Evolutionary conservation across 2,113 vertebrate genomes (phyloP).

Genomic region (Lagopus muta): DNA sequence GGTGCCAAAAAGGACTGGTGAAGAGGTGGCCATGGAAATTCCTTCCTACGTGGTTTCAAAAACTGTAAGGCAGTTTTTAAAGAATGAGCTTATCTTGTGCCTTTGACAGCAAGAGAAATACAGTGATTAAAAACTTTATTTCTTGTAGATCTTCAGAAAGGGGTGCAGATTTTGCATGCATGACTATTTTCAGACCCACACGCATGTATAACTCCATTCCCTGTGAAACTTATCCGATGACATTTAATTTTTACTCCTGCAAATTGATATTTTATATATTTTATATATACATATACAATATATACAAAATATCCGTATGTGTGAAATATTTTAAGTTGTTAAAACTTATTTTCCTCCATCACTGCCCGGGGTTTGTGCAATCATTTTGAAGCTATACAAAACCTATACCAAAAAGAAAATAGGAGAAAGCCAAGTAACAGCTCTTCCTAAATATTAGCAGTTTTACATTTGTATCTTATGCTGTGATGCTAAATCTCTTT

Average conservation of each 20-base stretch:
- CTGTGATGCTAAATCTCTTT: neutral
- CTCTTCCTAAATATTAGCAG: neutral
- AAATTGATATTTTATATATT: neutral
- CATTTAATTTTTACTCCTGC: conserved; percentile 15
- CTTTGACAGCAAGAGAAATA: neutral
- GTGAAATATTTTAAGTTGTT: neutral
- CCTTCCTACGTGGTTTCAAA: neutral
- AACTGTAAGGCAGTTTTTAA: neutral
- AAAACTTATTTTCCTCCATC: neutral
- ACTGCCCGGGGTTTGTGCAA: neutral
- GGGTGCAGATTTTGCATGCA: neutral
- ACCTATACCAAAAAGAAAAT: neutral
- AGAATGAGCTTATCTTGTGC: neutral
- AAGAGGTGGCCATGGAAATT: neutral
- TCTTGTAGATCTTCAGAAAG: neutral
- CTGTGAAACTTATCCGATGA: neutral
- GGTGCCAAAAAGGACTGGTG: neutral
- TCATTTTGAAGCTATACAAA: neutral
- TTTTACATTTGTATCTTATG: neutral
- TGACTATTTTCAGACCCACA: neutral
- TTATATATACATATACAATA: neutral
- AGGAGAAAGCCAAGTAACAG: neutral
- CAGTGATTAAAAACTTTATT: neutral
- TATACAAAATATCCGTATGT: neutral
- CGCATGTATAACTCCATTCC: neutral